Conservation (phyloP, 53 echinoderm and acorn worm genomes). For the Apostichopus leukothele region DNA sequence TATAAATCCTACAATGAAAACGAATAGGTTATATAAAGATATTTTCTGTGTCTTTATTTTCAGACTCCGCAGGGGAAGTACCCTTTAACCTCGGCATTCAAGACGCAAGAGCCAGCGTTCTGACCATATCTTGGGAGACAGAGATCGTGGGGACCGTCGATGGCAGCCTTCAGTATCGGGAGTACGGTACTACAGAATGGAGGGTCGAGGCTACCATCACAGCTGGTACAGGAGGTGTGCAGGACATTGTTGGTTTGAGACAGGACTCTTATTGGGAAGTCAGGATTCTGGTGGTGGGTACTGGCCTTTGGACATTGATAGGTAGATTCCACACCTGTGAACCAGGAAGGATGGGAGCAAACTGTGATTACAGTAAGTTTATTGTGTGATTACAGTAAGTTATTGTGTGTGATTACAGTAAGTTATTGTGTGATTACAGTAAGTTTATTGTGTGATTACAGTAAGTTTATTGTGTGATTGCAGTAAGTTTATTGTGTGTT, state of each 20-base stretch:
- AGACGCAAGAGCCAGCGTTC: constrained; percentile 62
- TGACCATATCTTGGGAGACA: constrained; percentile 71
- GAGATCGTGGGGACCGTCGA: constrained; percentile 4
- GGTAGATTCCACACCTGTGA: constrained; percentile 79
- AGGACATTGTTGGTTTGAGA: constrained; percentile 64
- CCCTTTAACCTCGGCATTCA: constrained; percentile 75
- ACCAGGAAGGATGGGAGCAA: constrained; percentile 68
- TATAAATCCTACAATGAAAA: no score
- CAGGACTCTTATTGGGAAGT: constrained; percentile 75
- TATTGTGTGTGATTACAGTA: no score
- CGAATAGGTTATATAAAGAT: background rate
- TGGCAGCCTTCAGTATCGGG: constrained; percentile 60
- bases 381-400: background rate
- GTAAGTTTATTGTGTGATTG: no score
- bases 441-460: no score
- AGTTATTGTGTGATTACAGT: no score
- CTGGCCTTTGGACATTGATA: constrained; percentile 34
- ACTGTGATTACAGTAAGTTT: constrained; percentile 84
- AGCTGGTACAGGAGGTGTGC: constrained; percentile 29
- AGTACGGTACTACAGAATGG: constrained; percentile 68
- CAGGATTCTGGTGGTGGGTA: constrained; percentile 49
- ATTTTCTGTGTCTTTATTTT: background rate
- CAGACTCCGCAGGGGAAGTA: constrained; percentile 55
- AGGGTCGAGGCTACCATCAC: constrained; percentile 51
- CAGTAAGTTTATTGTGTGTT: no score